Percentiles rank a stretch among this genome's conserved stretches.
These are phyloP conservation scores for Odocoileus virginianus DNA, from an alignment of 2,113 vertebrate species.

Conservation along the genomic window DNA sequence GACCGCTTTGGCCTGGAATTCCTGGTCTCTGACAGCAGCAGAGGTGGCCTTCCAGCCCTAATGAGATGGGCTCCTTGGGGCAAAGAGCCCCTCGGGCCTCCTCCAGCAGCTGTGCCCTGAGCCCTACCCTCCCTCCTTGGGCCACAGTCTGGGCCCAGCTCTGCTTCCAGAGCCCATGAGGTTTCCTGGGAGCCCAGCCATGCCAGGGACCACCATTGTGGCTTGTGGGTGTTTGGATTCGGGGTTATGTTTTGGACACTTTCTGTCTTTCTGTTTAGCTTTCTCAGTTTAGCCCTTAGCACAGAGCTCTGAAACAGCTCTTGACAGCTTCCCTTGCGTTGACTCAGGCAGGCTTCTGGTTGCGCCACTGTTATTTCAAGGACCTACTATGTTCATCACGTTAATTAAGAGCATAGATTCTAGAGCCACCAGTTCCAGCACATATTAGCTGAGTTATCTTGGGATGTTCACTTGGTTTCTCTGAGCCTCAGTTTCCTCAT, in stretches of 20 bases:
- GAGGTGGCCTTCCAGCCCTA: slow-evolving; percentile 7
- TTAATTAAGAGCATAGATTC: background rate
- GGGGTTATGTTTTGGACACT: background rate
- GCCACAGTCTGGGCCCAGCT: background rate
- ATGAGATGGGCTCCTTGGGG: background rate
- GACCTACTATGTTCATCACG: background rate
- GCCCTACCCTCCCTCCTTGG: background rate
- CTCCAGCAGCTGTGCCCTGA: background rate
- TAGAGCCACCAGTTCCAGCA: background rate
- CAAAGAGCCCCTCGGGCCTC: background rate
- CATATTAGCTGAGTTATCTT: background rate
- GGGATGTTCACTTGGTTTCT: background rate
- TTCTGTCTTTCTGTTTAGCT: slow-evolving; percentile 36
- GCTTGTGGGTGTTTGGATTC: slow-evolving; percentile 32
- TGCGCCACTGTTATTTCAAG: background rate
- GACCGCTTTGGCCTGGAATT: slow-evolving; percentile 31
- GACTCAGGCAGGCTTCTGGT: background rate
- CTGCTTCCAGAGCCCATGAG: background rate
- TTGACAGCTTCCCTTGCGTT: background rate
- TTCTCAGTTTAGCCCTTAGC: background rate
- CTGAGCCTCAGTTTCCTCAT: background rate
- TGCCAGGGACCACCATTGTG: background rate
- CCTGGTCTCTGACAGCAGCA: background rate
- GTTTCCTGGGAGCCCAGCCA: background rate
- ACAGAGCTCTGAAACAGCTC: background rate